Base-by-base conservation (phyloP, 2,797 vertebrate species). In the Lepus oiostolus region DNA sequence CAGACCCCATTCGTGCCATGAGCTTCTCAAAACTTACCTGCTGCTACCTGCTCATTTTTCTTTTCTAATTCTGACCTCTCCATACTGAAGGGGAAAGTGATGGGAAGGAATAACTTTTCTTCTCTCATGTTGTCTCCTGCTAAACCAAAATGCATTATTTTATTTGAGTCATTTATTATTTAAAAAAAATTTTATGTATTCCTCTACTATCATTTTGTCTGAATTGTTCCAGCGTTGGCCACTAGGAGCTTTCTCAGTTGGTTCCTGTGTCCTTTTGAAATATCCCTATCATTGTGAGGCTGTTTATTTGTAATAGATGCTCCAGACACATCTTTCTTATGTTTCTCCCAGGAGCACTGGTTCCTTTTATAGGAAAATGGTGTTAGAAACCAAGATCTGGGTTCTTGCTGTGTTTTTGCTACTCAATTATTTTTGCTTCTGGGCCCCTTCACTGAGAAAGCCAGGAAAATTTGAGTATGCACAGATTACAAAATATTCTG, bases 111-210 rank as follows among this genome's bases (percentile, higher is more conserved):
- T 75, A 26, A 47, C 22, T 47, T 63, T 71, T 72, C 35, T 6
- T 75, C 32, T 13, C 81, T 14, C 32, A 32, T 63, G 47, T 42
- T 38, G 7, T 47, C 8, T 26, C n/a, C n/a, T 62, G 9, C 77
- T 70, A 71, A 47, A 47, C 42, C 42, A 47, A 47, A 47, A 47
- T 47, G 8, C 42, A 47, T 47, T 47, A 47, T 86, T 81, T 76
- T 67, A 68, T 86, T 82, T 75, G 24, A 60, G n/a, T 94, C 24
- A 35, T 74, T 30, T 72, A 54, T 72, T 92, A 28, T 79, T 85
- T 38, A 22, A 13, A 68, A 88, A 58, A 19, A 10, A 47, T 91
- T 77, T 21, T 76, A 28, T 77, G 32, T n/a, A 68, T 28, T 47
- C 62, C 76, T 76, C 14, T 83, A 83, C 52, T 58, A 71, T 58